Evolutionary conservation across 2,888 invertebrate species (phyloP).

Genomic region (Oxytorus armatus): DNA sequence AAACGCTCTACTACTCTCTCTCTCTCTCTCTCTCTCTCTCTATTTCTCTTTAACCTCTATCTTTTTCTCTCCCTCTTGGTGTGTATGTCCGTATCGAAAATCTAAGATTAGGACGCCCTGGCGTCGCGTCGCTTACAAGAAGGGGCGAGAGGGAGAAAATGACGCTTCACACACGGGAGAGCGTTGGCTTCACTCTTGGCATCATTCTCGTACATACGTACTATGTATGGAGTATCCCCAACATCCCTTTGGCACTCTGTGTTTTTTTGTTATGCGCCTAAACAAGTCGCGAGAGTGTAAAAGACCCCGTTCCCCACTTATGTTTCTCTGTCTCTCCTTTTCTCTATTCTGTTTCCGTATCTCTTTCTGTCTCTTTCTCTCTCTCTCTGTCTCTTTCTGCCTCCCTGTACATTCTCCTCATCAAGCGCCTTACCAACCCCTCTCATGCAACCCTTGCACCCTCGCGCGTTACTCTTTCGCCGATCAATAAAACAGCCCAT

Average conservation of each 20-base stretch:
- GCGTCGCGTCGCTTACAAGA: slow-evolving; percentile 48
- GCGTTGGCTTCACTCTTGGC: slow-evolving; percentile 62
- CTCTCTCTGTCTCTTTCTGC: slow-evolving; percentile 30
- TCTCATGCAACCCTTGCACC: slow-evolving; percentile 66
- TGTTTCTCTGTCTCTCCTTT: slow-evolving; percentile 59
- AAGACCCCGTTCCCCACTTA: slow-evolving; percentile 60
- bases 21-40: neutral
- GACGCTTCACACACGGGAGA: slow-evolving; percentile 57
- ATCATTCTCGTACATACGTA: slow-evolving; percentile 26
- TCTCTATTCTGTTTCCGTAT: slow-evolving; percentile 21
- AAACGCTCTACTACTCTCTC: slow-evolving; percentile 1
- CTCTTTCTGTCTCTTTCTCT: slow-evolving; percentile 41
- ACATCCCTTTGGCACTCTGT: slow-evolving; percentile 62
- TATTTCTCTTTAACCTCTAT: neutral
- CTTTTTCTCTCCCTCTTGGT: neutral
- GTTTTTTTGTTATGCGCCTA: slow-evolving; percentile 70
- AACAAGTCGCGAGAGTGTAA: slow-evolving; percentile 74
- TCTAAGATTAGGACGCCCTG: slow-evolving; percentile 75
- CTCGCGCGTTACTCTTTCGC: slow-evolving; percentile 77
- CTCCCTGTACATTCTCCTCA: slow-evolving; percentile 55
- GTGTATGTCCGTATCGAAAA: slow-evolving; percentile 72
- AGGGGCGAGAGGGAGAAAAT: slow-evolving; percentile 5
- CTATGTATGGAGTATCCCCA: neutral
- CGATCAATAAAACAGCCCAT: slow-evolving; percentile 83
- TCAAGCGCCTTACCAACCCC: slow-evolving; percentile 70